Evolutionary conservation across 1,140 invertebrate species (phyloP), one percentile per base, ranked within the genome.

Genomic region (Onthophagus taurus): DNA sequence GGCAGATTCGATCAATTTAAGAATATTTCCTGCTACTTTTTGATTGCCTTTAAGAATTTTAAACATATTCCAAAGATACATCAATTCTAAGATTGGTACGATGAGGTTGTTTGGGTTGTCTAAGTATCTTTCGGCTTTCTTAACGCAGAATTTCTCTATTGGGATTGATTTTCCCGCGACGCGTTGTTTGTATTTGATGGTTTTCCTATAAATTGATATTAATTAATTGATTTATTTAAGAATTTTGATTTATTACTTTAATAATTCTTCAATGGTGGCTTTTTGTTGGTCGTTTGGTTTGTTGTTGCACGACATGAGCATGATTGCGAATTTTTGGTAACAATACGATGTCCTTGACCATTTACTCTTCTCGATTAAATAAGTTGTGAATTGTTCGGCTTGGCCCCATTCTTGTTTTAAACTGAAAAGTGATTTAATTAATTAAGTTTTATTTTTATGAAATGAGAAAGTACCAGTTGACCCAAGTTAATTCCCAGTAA

Each of bases 151-250:
- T 59, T 97, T 98, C 65, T 98, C 94, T 75, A 96, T 85, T 11
- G 94, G 93, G 49, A 97, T 67, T 5, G 92, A 96, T 70, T 97
- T 96, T 0, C 94, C 94, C 21, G 92, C 91, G 43, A 97, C 92
- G 43, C 85, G 73, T 60, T 94, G 86, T 57, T 90, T 92, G 61
- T 81, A 80, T 31, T 70, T 70, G n/a, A n/a, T 5, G 90, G 87
- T 13, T 85, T 82, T 51, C 81, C 76, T 48, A 85, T 89, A 57
- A 26, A 69, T 68, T 56, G 5, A 16, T 9, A 13, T 9, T 8
- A 2, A 16, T 3, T 6, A 35, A 37, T 7, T 12, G 33, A 31
- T 47, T 53, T 21, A 24, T 34, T 9, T 19, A 38, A n/a, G n/a
- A n/a, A n/a, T n/a, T n/a, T n/a, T n/a, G 12, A 45, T 42, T 38